Conservation (phyloP, 2,113 vertebrate genomes). For the Larimichthys polyactis region DNA sequence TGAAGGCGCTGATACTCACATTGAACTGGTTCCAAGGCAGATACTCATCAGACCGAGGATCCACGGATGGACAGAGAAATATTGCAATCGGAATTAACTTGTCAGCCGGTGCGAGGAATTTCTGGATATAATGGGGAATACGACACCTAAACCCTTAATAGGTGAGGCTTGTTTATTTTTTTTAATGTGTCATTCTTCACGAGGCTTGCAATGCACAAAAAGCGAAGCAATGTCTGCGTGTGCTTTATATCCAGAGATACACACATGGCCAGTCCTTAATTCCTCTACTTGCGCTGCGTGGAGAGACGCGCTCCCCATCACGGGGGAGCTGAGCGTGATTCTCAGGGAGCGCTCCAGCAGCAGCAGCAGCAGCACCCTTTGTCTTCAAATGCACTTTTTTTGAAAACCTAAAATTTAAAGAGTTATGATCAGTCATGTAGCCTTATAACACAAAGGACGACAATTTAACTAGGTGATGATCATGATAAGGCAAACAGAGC, state of each 20-base stretch:
- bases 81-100: conserved; percentile 79
- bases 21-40: conserved; percentile 24
- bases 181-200: conserved; percentile 11
- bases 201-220: neutral
- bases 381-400: conserved; percentile 8
- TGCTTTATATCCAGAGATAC: conserved; percentile 25
- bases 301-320: conserved; percentile 67
- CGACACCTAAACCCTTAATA: conserved; percentile 84
- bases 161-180: conserved; percentile 74
- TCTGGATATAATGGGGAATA: conserved; percentile 85
- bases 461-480: neutral
- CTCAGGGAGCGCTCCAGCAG: conserved; percentile 44
- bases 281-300: conserved; percentile 31
- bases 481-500: neutral
- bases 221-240: neutral
- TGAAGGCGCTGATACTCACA: conserved; percentile 12
- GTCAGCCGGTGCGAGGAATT: conserved; percentile 74
- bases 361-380: neutral
- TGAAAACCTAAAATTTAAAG: neutral
- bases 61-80: conserved; percentile 79
- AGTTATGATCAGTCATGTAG: neutral
- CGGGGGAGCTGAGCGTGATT: conserved; percentile 68
- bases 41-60: conserved; percentile 44
- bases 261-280: conserved; percentile 58
- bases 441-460: neutral